Percentiles rank a stretch among this genome's conserved stretches.
These are phyloP conservation scores for Prorops nasuta DNA, from an alignment of 1,140 invertebrate species.

Conservation along the genomic window DNA sequence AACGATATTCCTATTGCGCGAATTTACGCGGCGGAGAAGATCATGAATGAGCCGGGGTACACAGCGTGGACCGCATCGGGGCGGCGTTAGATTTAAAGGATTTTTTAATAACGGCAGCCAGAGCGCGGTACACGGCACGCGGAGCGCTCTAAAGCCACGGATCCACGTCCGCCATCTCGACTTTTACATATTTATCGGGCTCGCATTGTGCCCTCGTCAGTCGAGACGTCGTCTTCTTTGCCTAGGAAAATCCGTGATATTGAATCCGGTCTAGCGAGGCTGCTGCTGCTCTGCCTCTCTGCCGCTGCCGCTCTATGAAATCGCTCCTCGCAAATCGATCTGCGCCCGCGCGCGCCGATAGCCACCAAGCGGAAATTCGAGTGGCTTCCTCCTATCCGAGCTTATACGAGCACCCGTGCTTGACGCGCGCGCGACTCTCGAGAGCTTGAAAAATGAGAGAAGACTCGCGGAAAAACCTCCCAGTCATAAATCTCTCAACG, in stretches of 20 bases:
- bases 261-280: conserved; percentile 22
- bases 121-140: neutral
- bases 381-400: too few relatives aligned
- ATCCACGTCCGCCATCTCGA: conserved; percentile 25
- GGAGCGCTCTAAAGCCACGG: too few relatives aligned
- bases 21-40: too few relatives aligned
- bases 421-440: neutral
- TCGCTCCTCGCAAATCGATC: too few relatives aligned
- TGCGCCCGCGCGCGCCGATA: neutral
- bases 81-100: too few relatives aligned
- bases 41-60: too few relatives aligned
- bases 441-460: neutral
- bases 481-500: too few relatives aligned
- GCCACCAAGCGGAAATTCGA: neutral
- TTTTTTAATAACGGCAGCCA: neutral
- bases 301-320: neutral
- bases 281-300: neutral
- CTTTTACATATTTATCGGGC: conserved; percentile 43
- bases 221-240: conserved; percentile 29
- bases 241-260: conserved; percentile 28
- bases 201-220: conserved; percentile 36
- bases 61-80: too few relatives aligned
- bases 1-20: too few relatives aligned
- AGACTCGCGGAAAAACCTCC: neutral
- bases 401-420: neutral